These are phyloP conservation scores for Drosophila quinaria DNA, from an alignment of 2,888 invertebrate genomes.

Conservation along the genomic window DNA sequence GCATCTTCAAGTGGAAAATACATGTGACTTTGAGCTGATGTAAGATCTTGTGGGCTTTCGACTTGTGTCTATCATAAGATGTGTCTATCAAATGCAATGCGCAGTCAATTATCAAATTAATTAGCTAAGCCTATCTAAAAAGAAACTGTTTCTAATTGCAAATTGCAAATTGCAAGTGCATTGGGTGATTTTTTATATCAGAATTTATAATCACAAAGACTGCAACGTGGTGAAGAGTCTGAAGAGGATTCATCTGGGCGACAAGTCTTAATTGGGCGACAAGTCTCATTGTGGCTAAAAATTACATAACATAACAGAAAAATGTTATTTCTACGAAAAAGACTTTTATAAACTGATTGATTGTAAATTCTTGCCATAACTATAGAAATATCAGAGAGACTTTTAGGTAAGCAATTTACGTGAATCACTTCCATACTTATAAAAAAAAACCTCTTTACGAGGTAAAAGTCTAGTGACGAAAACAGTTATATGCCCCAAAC, in stretches of 20 bases:
- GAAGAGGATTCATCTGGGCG: slow-evolving; percentile 23
- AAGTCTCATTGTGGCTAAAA: no score
- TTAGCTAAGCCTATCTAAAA: slow-evolving; percentile 71
- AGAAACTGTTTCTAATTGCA: slow-evolving; percentile 60
- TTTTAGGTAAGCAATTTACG: no score
- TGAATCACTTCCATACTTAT: no score
- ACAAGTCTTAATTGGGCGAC: no score
- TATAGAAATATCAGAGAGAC: background rate
- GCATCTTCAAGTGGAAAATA: slow-evolving; percentile 13
- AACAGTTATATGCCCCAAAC: no score
- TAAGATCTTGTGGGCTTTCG: slow-evolving; percentile 16
- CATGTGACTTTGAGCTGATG: slow-evolving; percentile 48
- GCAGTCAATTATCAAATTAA: slow-evolving; percentile 75
- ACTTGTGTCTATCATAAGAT: slow-evolving; percentile 23
- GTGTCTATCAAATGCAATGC: slow-evolving; percentile 37
- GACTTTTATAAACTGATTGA: background rate
- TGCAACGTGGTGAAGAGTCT: slow-evolving; percentile 12
- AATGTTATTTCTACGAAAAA: no score
- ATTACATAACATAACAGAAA: no score
- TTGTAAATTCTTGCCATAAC: background rate
- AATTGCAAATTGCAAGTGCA: slow-evolving; percentile 45
- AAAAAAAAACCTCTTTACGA: no score
- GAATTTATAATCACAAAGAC: slow-evolving; percentile 38
- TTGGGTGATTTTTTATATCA: slow-evolving; percentile 26
- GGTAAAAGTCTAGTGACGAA: no score